phyloP scores from a whole-genome alignment of 1,140 invertebrate species.

The Asbolus verrucosus region DNA sequence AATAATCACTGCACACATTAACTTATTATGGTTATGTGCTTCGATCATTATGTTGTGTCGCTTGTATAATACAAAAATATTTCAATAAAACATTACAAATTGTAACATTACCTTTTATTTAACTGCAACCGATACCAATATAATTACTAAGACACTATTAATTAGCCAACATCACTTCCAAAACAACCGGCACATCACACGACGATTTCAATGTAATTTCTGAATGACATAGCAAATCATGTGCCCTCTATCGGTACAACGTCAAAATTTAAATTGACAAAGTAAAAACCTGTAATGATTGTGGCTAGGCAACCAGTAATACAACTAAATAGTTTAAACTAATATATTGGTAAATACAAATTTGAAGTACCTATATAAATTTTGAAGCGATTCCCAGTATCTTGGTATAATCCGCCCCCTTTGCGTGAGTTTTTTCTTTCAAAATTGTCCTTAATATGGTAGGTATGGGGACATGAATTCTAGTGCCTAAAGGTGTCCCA shows the following conservation, averaged over 20 bases:
- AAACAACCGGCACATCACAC: no score
- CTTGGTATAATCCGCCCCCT: slow-evolving; percentile 95
- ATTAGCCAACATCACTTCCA: no score
- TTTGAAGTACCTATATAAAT: slow-evolving; percentile 78
- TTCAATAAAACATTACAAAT: slow-evolving; percentile 56
- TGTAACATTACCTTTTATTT: background rate
- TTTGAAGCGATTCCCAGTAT: slow-evolving; percentile 91
- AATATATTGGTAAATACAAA: background rate
- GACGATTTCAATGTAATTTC: background rate
- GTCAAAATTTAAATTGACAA: background rate
- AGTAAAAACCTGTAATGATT: background rate
- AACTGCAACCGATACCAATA: no score
- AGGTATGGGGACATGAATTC: slow-evolving; percentile 95
- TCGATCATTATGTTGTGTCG: slow-evolving; percentile 61
- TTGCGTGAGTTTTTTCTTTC: slow-evolving; percentile 83
- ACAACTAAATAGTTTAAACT: slow-evolving; percentile 1
- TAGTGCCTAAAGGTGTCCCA: slow-evolving; percentile 91
- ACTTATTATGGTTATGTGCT: slow-evolving; percentile 56
- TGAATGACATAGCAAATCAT: no score
- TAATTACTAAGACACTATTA: no score
- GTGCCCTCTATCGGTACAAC: background rate
- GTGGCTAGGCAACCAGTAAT: background rate
- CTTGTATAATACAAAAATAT: slow-evolving; percentile 60
- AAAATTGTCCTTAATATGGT: slow-evolving; percentile 88
- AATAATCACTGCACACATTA: slow-evolving; percentile 55